Percentiles rank a stretch among this genome's conserved stretches.
Evolutionary conservation across 2,888 invertebrate genomes (phyloP).

Genomic region (Calliphora vomitoria): DNA sequence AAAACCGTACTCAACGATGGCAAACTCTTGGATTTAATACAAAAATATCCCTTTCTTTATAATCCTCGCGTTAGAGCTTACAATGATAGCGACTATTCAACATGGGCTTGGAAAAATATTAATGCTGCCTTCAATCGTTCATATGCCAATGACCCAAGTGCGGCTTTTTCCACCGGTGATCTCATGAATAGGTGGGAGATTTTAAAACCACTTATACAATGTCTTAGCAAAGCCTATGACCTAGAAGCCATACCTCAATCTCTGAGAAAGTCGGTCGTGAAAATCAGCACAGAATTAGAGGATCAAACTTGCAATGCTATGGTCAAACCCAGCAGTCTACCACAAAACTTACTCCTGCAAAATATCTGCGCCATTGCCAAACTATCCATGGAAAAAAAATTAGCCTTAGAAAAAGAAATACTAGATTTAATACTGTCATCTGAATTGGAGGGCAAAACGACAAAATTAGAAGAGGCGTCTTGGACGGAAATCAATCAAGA

Average conservation of each 20-base stretch:
- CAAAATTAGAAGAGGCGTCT: constrained; percentile 29
- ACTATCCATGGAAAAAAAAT: constrained; percentile 71
- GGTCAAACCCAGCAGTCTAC: neutral
- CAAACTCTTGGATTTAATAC: constrained; percentile 74
- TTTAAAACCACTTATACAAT: constrained; percentile 75
- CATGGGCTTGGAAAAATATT: constrained; percentile 75
- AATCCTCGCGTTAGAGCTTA: constrained; percentile 70
- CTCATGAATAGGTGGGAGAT: constrained; percentile 78
- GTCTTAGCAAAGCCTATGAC: constrained; percentile 72
- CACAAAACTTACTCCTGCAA: constrained; percentile 69
- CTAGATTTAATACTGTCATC: constrained; percentile 76
- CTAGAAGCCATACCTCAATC: constrained; percentile 73
- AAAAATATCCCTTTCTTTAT: constrained; percentile 75
- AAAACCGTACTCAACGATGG: constrained; percentile 75
- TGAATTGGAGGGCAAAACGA: constrained; percentile 72
- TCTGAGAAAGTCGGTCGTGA: constrained; percentile 73
- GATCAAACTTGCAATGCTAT: constrained; percentile 49
- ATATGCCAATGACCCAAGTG: constrained; percentile 64
- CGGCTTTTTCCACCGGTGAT: constrained; percentile 74
- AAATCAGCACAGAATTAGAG: constrained; percentile 69
- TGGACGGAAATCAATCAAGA: constrained; percentile 68
- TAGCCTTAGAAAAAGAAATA: constrained; percentile 78
- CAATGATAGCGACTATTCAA: constrained; percentile 72
- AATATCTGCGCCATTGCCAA: constrained; percentile 73
- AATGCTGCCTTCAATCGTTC: constrained; percentile 71